phyloP scores from a whole-genome alignment of 2,888 invertebrate species.

The Beris chalybata region DNA sequence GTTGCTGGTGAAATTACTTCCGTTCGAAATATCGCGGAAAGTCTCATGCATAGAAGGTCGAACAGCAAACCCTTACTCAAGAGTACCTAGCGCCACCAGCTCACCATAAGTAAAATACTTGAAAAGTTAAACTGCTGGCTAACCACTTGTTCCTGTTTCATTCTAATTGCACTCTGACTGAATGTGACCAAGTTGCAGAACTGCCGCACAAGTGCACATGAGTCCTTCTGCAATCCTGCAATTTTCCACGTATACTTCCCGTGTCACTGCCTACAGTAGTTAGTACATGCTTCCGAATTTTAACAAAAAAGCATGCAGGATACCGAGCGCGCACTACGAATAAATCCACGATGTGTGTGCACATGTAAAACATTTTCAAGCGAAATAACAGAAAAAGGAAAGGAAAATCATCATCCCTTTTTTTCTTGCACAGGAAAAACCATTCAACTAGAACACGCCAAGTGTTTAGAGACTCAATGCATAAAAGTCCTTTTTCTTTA shows the following conservation, averaged over 20 bases:
- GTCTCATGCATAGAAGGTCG: no score
- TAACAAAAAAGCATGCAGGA: background rate
- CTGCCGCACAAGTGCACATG: slow-evolving; percentile 24
- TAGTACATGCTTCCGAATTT: background rate
- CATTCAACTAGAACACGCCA: slow-evolving; percentile 33
- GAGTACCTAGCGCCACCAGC: no score
- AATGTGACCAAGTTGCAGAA: slow-evolving; percentile 33
- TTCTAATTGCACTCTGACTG: slow-evolving; percentile 34
- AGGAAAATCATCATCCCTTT: background rate
- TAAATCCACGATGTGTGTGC: background rate
- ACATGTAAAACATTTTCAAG: background rate
- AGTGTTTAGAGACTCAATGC: slow-evolving; percentile 13
- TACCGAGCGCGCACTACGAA: background rate
- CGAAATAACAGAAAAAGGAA: background rate
- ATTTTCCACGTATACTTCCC: background rate
- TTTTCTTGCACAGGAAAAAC: slow-evolving; percentile 24
- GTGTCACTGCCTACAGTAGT: background rate
- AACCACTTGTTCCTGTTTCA: slow-evolving; percentile 38
- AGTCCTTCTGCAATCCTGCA: background rate
- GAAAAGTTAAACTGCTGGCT: slow-evolving; percentile 36
- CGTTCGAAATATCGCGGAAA: no score
- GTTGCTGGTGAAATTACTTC: no score
- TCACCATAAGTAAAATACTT: slow-evolving; percentile 36
- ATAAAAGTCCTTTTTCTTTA: slow-evolving; percentile 31
- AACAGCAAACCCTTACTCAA: no score